phyloP scores from a whole-genome alignment of 1,140 invertebrate species.

The Drosophila sp. region DNA sequence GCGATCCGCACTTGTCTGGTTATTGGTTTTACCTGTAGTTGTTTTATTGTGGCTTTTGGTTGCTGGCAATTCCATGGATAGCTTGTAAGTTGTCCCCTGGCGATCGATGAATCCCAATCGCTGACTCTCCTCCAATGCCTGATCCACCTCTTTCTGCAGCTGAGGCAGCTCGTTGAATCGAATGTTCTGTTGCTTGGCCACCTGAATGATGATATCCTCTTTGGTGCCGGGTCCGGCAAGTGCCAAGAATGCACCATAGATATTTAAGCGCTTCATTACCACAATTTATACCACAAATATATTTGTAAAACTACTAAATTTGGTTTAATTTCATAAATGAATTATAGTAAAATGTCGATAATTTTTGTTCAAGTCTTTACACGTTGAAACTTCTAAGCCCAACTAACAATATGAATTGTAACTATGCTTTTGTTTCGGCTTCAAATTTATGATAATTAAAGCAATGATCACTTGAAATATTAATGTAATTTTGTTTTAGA shows the following conservation, averaged over 20 bases:
- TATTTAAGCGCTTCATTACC: slow-evolving; percentile 33
- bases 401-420: not conserved
- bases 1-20: not conserved
- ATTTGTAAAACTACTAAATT: slow-evolving; percentile 18
- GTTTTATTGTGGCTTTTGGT: not conserved
- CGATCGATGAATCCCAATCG: slow-evolving; percentile 25
- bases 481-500: not conserved
- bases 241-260: slow-evolving; percentile 19
- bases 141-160: slow-evolving; percentile 36
- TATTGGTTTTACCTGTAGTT: not conserved
- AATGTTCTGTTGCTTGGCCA: slow-evolving; percentile 44
- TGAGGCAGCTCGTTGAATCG: slow-evolving; percentile 43
- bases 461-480: not conserved
- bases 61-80: not conserved
- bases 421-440: not conserved
- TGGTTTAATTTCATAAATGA: not conserved
- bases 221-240: slow-evolving; percentile 21
- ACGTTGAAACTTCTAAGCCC: not conserved
- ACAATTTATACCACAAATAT: not conserved
- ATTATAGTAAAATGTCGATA: not conserved
- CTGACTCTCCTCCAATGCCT: slow-evolving; percentile 16
- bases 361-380: not conserved
- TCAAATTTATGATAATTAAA: not conserved
- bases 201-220: slow-evolving; percentile 37
- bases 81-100: slow-evolving; percentile 4